Base-by-base conservation (phyloP, 1,140 invertebrate species). In the Trichomalopsis sarcophagae region DNA sequence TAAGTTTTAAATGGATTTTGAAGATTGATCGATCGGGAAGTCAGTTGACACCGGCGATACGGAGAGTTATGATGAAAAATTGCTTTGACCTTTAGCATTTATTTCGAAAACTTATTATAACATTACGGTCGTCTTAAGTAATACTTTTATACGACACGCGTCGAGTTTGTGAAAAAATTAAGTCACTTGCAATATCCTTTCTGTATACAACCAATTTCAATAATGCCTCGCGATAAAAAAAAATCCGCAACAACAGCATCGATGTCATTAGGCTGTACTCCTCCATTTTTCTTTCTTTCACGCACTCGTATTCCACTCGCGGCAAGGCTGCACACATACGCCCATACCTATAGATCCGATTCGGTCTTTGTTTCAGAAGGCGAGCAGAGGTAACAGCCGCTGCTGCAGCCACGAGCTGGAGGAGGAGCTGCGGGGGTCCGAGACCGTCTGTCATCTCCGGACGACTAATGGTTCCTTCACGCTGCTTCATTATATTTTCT, bases 401-500 rank as follows among this genome's bases (percentile, higher is more conserved):
- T 66, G 89, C 92, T 89, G 90, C 90, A 90, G 90, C 91, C 91
- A 5, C 21, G 40, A 13, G 74, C 68, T 77, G 86, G 84, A 87
- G 88, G 90, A 89, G 89, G 90, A 92, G 90, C 92, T 90, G 91
- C 91, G 91, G 92, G 92, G 92, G 92, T 93, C 90, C 91, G 90
- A 92, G 92, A 92, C 87, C 91, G 92, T 93, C 91, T 93, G 92
- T 93, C 92, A 93, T 93, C 92, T 92, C 90, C 88, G 90, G 92
- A 91, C 90, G 90, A 93, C 92, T 93, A 93, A 93, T 93, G 92
- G 92, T 92, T 90, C 91, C 89, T 91, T 93, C 91, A 91, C 91
- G 92, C 92, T 92, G 92, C 92, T 93, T 93, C 92, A 92, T 93
- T 93, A 93, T 93, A 93, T 92, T 93, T 93, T 93, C 90, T 93